Evolutionary conservation across 2,888 invertebrate genomes (phyloP).

Genomic region (Scrobipalpa atriplicella): DNA sequence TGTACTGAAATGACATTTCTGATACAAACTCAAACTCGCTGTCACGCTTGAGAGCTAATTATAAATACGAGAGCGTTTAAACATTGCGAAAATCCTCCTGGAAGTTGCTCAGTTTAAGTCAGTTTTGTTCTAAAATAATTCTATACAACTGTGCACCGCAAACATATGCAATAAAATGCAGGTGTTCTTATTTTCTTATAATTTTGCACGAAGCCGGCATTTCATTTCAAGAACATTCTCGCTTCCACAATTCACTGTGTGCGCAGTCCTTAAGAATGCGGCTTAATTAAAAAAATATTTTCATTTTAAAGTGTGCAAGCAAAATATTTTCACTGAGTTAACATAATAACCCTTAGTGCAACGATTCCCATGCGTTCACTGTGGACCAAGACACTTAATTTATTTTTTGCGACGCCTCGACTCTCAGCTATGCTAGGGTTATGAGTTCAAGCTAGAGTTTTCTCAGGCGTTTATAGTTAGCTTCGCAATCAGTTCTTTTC

Average conservation of each 20-base stretch:
- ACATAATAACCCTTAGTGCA: slow-evolving; percentile 28
- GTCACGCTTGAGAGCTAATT: too few species aligned
- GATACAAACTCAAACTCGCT: too few species aligned
- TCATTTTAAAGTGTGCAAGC: slow-evolving; percentile 20
- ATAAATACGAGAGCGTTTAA: too few species aligned
- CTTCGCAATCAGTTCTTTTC: too few species aligned
- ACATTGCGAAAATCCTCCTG: too few species aligned
- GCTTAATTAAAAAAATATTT: slow-evolving; percentile 29
- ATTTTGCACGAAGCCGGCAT: slow-evolving; percentile 21
- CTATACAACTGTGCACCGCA: not conserved
- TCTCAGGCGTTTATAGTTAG: not conserved
- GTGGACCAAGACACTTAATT: slow-evolving; percentile 29
- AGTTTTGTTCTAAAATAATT: not conserved
- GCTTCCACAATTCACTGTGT: slow-evolving; percentile 19
- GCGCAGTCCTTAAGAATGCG: slow-evolving; percentile 27
- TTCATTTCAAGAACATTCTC: slow-evolving; percentile 17
- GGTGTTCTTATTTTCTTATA: not conserved
- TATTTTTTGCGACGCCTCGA: slow-evolving; percentile 26
- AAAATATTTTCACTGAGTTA: slow-evolving; percentile 26
- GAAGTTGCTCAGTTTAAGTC: not conserved
- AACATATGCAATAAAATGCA: not conserved
- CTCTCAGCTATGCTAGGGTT: slow-evolving; percentile 19
- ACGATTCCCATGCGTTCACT: slow-evolving; percentile 29
- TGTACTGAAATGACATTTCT: too few species aligned
- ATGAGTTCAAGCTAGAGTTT: not conserved